A percentile compares a stretch with the other conserved stretches of the same genome.
These are phyloP conservation scores for Drosophila setifemur DNA, from an alignment of 1,140 invertebrate species.

Conservation along the genomic window DNA sequence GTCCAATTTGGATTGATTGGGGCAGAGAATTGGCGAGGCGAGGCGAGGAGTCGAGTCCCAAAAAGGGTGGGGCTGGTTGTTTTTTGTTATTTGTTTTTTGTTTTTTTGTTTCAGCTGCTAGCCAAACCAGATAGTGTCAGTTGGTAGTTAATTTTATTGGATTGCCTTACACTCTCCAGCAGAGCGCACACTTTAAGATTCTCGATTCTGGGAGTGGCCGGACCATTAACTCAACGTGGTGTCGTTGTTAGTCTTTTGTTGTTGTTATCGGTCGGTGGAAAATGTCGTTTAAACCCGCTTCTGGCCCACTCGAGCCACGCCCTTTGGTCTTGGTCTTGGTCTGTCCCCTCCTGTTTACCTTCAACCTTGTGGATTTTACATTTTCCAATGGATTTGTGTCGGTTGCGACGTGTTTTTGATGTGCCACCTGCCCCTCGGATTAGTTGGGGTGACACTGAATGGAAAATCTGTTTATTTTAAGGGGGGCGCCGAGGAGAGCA, in stretches of 20 bases:
- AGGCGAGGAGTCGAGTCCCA: neutral
- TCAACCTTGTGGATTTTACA: neutral
- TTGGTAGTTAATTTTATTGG: slow-evolving; percentile 66
- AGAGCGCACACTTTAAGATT: slow-evolving; percentile 50
- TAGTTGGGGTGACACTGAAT: neutral
- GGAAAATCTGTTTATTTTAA: slow-evolving; percentile 2
- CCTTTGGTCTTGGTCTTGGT: slow-evolving; percentile 1
- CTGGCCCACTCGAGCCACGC: neutral
- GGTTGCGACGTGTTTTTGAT: slow-evolving; percentile 5
- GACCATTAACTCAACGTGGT: slow-evolving; percentile 53
- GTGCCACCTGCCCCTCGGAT: slow-evolving; percentile 11
- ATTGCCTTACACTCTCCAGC: slow-evolving; percentile 73
- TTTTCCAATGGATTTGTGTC: slow-evolving; percentile 44
- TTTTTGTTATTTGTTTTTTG: no score
- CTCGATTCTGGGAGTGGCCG: slow-evolving; percentile 38
- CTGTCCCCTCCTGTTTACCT: slow-evolving; percentile 13
- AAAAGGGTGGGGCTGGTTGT: neutral
- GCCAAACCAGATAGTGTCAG: slow-evolving; percentile 45
- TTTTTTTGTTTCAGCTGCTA: no score
- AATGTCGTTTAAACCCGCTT: slow-evolving; percentile 39
- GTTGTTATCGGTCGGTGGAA: slow-evolving; percentile 15
- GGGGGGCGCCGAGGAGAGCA: neutral
- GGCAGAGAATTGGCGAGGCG: neutral
- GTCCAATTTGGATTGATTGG: slow-evolving; percentile 17
- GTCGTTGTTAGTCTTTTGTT: slow-evolving; percentile 2